phyloP scores from a whole-genome alignment of 1,140 invertebrate species.

The Meloidogyne floridensis region DNA sequence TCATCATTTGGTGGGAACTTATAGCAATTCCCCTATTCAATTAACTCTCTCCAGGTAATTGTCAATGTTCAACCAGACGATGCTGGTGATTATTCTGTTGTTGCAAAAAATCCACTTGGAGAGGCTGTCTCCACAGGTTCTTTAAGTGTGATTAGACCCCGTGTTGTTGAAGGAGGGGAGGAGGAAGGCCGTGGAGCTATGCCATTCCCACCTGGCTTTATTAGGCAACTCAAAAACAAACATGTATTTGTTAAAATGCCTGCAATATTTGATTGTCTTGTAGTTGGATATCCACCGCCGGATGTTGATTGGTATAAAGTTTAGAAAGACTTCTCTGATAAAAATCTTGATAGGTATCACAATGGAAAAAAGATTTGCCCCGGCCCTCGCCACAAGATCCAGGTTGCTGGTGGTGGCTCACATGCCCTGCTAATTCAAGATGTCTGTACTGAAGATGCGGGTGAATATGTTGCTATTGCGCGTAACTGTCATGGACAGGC shows the following conservation, averaged over 20 bases:
- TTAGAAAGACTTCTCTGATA: neutral
- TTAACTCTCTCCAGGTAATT: constrained; percentile 20
- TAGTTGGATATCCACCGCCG: constrained; percentile 63
- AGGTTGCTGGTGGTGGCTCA: constrained; percentile 59
- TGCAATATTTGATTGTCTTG: constrained; percentile 65
- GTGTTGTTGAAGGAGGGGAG: constrained; percentile 45
- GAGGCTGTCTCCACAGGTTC: constrained; percentile 58
- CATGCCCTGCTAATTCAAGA: constrained; percentile 64
- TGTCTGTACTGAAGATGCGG: constrained; percentile 58
- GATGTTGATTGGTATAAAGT: constrained; percentile 59
- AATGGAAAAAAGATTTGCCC: constrained; percentile 63
- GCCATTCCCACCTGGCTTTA: constrained; percentile 65
- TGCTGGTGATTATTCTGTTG: constrained; percentile 62
- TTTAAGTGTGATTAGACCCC: constrained; percentile 58
- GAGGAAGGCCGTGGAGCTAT: constrained; percentile 49
- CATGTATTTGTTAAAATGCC: constrained; percentile 65
- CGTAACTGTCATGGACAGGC: constrained; percentile 58
- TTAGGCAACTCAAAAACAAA: constrained; percentile 65
- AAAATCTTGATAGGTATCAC: constrained; percentile 54
- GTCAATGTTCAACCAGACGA: constrained; percentile 55
- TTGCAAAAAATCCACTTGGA: constrained; percentile 60
- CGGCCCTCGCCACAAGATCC: constrained; percentile 58
- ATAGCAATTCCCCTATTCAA: neutral
- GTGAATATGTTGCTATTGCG: constrained; percentile 63
- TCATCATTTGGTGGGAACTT: constrained; percentile 56